Base-by-base conservation (phyloP, 2,113 vertebrate species). In the Chloropsis hardwickii region DNA sequence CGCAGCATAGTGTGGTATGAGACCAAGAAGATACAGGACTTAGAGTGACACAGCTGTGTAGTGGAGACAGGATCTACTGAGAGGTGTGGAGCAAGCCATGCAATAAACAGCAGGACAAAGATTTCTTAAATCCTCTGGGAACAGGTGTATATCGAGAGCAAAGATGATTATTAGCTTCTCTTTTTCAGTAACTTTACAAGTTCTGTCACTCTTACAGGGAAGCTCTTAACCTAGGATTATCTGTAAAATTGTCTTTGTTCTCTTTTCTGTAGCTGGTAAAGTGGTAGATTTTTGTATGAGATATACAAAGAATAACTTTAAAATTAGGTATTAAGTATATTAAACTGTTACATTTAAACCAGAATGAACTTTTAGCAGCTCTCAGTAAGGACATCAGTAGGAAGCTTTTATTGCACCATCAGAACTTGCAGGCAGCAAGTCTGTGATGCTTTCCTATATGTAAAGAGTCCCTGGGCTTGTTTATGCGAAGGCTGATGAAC, bases 101-200 rank as follows among this genome's bases (percentile, higher is more conserved):
- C 29, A 20, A 6, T 74, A 65, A 73, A 44, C 1, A 11, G 5
- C 28, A 35, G 23, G 6, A 14, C 31, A 76, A 45, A 88, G 50
- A 54, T 77, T 77, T 81, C 40, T 31, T 70, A 77, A 78, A 81
- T 81, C 15, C 37, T 90, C 33, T 66, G 35, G 27, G 15, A 86
- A n/a, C 6, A 23, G 29, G 24, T 0, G 0, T 76, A 3, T 60
- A 12, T 23, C 0, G 2, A 51, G 31, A 54, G 33, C 54, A 37
- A 31, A 28, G 10, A 35, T 28, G 11, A 66, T 42, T 37, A 0
- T n/a, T 88, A 8, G 35, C 23, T 14, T 86, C 18, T 64, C 44
- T 56, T 56, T 74, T 88, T 73, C 61, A 35, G 29, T 73, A 66
- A 29, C 33, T 74, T 94, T 50, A 18, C 22, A 81, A 74, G n/a